Conservation (phyloP, 2,888 invertebrate species). For the Brachypalpus laphriformis region DNA sequence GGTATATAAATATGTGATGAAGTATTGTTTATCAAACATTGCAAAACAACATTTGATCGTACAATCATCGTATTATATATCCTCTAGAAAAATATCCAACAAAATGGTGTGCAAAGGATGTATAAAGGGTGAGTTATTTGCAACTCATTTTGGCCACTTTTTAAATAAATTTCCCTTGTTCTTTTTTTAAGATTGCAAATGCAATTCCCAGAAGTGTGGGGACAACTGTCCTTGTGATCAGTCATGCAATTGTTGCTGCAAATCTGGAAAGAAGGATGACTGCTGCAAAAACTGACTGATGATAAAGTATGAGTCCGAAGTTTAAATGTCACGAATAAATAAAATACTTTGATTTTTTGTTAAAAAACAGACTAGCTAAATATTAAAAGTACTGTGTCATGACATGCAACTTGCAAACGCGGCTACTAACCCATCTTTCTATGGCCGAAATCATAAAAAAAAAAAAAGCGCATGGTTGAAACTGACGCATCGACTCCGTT, state of each 20-base stretch:
- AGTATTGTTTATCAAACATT: neutral
- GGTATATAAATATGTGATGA: constrained; percentile 1
- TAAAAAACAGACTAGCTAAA: too few relatives aligned
- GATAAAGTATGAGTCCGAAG: too few relatives aligned
- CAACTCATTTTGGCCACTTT: neutral
- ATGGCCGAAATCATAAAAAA: too few relatives aligned
- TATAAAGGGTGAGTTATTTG: constrained; percentile 12
- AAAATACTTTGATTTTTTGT: too few relatives aligned
- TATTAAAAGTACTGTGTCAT: too few relatives aligned
- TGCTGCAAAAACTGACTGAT: constrained; percentile 27
- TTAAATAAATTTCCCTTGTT: neutral
- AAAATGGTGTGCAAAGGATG: constrained; percentile 43
- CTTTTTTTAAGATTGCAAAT: constrained; percentile 26
- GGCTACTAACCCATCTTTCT: too few relatives aligned
- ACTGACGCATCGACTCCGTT: too few relatives aligned
- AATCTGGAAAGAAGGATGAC: constrained; percentile 4
- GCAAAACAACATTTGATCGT: neutral
- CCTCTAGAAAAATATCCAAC: neutral
- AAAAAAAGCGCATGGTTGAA: too few relatives aligned
- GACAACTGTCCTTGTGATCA: constrained; percentile 32
- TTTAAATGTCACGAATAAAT: too few relatives aligned
- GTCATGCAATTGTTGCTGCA: constrained; percentile 16
- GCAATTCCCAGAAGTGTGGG: constrained; percentile 27
- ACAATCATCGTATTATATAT: neutral
- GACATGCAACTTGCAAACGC: too few relatives aligned